Evolutionary conservation across 1,140 invertebrate species (phyloP).

Genomic region (Drosophila malerkotliana): DNA sequence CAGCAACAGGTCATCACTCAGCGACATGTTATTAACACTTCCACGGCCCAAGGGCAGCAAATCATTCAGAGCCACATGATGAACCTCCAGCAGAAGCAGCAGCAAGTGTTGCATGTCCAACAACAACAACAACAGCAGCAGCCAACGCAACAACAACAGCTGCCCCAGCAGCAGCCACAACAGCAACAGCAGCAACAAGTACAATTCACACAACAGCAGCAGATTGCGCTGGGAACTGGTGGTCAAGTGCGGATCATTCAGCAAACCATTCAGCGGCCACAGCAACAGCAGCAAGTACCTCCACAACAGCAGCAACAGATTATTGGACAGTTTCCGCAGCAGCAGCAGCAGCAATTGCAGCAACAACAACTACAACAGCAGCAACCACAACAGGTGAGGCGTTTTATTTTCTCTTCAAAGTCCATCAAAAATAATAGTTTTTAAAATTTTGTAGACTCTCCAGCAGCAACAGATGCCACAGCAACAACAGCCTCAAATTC

Average conservation of each 20-base stretch:
- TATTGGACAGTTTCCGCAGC: slow-evolving; percentile 58
- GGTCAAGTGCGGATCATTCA: slow-evolving; percentile 81
- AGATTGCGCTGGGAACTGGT: slow-evolving; percentile 58
- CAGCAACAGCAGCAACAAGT: slow-evolving; percentile 58
- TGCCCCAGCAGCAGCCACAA: slow-evolving; percentile 31
- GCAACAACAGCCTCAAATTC: slow-evolving; percentile 45
- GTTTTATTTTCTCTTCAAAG: not conserved
- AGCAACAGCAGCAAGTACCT: slow-evolving; percentile 38
- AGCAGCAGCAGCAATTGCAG: slow-evolving; percentile 46
- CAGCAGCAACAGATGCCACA: slow-evolving; percentile 55
- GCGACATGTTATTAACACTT: slow-evolving; percentile 80
- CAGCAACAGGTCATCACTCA: slow-evolving; percentile 78
- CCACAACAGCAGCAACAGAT: slow-evolving; percentile 66
- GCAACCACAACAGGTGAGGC: slow-evolving; percentile 32
- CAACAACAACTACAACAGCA: slow-evolving; percentile 56
- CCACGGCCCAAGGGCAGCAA: slow-evolving; percentile 79
- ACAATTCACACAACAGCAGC: slow-evolving; percentile 68
- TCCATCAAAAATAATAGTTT: not conserved
- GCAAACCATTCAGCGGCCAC: slow-evolving; percentile 71
- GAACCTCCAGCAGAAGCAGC: slow-evolving; percentile 78
- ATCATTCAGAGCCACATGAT: slow-evolving; percentile 82
- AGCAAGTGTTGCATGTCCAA: slow-evolving; percentile 70
- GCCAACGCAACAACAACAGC: slow-evolving; percentile 25
- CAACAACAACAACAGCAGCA: slow-evolving; percentile 41
- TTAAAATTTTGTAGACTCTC: slow-evolving; percentile 15